These are phyloP conservation scores for Urophycis tenuis DNA, from an alignment of 2,797 vertebrate species.

Conservation along the genomic window DNA sequence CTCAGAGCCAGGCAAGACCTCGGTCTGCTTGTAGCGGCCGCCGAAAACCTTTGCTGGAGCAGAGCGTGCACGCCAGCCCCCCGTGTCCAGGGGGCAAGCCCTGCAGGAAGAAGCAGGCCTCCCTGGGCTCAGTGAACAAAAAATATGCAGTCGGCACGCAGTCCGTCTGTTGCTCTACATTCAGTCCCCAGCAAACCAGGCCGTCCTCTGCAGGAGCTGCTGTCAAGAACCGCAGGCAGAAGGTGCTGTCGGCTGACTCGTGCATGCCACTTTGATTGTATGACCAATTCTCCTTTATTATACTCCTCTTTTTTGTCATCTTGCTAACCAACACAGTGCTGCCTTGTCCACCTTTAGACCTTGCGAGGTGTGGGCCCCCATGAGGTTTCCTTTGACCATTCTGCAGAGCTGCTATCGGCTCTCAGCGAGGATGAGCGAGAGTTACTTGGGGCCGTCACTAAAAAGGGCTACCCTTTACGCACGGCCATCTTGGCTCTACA, in stretches of 20 bases:
- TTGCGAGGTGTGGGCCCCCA: conserved; percentile 49
- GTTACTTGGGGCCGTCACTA: conserved; percentile 79
- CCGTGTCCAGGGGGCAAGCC: conserved; percentile 56
- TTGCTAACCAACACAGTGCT: neutral
- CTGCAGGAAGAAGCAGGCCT: conserved; percentile 66
- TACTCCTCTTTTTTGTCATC: neutral
- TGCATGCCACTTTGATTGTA: neutral
- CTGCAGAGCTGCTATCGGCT: conserved; percentile 78
- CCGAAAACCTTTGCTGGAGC: conserved; percentile 38
- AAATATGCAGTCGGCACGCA: conserved; percentile 42
- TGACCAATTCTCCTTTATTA: no score
- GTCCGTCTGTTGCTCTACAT: conserved; percentile 24
- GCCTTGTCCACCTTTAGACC: conserved; percentile 41
- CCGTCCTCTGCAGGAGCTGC: conserved; percentile 65
- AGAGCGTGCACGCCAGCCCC: conserved; percentile 40
- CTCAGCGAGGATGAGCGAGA: conserved; percentile 88
- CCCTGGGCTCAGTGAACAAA: conserved; percentile 45
- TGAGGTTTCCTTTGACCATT: conserved; percentile 63
- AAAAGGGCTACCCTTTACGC: conserved; percentile 78
- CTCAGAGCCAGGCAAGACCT: conserved; percentile 19
- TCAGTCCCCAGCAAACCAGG: conserved; percentile 47
- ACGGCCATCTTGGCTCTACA: conserved; percentile 87
- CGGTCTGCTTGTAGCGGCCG: conserved; percentile 29
- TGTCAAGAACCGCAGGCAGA: conserved; percentile 64
- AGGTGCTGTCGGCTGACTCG: conserved; percentile 52